Conservation (phyloP, 2,888 invertebrate species). For the Drosophila putrida region DNA sequence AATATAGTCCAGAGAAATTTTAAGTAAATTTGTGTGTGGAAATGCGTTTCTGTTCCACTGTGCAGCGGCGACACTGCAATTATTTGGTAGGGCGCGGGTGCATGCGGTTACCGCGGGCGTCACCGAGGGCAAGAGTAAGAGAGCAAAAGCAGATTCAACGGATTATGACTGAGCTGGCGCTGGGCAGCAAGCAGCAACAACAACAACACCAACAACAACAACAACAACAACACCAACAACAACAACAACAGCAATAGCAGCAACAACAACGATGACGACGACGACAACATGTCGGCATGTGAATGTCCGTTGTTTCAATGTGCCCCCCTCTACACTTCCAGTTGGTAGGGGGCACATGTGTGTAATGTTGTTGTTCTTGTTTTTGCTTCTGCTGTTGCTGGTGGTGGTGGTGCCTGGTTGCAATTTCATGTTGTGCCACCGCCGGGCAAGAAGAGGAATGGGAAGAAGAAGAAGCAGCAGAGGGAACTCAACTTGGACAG, state of each 20-base stretch:
- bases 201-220: slow-evolving; percentile 24
- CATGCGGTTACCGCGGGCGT: slow-evolving; percentile 21
- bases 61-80: slow-evolving; percentile 63
- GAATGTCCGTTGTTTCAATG: slow-evolving; percentile 39
- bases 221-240: slow-evolving; percentile 24
- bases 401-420: slow-evolving; percentile 41
- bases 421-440: slow-evolving; percentile 71
- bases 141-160: slow-evolving; percentile 51
- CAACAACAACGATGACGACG: slow-evolving; percentile 17
- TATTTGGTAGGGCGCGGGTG: slow-evolving; percentile 62
- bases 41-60: slow-evolving; percentile 38
- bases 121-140: slow-evolving; percentile 6
- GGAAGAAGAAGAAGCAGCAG: too few species aligned
- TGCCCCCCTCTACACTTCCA: not conserved
- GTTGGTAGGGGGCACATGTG: slow-evolving; percentile 12
- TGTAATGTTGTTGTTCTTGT: slow-evolving; percentile 43
- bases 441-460: slow-evolving; percentile 41
- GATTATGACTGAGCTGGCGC: slow-evolving; percentile 72
- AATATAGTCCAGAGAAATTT: too few species aligned
- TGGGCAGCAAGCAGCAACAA: too few species aligned
- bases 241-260: slow-evolving; percentile 25
- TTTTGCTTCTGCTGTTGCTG: slow-evolving; percentile 44
- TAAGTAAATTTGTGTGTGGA: too few species aligned
- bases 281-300: slow-evolving; percentile 54
- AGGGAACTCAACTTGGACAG: slow-evolving; percentile 17